These are phyloP conservation scores for Drosophila lowei DNA, from an alignment of 1,140 invertebrate genomes.

Conservation along the genomic window DNA sequence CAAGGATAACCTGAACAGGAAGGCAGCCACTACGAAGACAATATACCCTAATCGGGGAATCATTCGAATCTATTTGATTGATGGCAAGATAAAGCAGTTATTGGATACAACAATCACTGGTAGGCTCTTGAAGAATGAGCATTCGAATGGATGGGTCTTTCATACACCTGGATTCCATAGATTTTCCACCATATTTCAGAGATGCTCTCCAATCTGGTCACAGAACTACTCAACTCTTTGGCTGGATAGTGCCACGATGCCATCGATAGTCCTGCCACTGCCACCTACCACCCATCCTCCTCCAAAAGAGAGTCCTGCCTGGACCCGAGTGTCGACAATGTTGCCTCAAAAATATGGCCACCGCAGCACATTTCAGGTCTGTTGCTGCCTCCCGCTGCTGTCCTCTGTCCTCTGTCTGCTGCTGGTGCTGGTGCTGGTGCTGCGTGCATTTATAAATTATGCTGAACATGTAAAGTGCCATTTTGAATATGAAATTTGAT, in stretches of 20 bases:
- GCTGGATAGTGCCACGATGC: conserved; percentile 13
- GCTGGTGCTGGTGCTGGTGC: conserved; percentile 22
- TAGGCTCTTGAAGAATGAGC: no score
- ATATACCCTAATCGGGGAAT: conserved; percentile 2
- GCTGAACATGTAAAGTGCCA: conserved; percentile 83
- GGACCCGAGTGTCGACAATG: conserved; percentile 67
- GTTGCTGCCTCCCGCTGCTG: conserved; percentile 44
- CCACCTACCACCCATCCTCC: neutral
- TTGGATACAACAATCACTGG: no score
- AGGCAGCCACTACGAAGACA: conserved; percentile 6
- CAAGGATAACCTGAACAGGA: conserved; percentile 49
- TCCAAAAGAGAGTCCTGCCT: neutral
- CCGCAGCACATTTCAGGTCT: conserved; percentile 74
- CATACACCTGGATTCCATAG: no score
- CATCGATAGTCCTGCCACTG: conserved; percentile 56
- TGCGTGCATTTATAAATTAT: conserved; percentile 83
- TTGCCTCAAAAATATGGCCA: conserved; percentile 79
- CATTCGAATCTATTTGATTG: no score
- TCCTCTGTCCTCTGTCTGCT: conserved; percentile 20
- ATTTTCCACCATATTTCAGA: neutral
- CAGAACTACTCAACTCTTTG: neutral
- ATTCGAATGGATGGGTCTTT: no score
- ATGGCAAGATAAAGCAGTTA: no score
- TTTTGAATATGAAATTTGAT: conserved; percentile 83
- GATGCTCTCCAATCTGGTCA: neutral